Base-by-base conservation (phyloP, 1,140 invertebrate species). In the Aphaenogaster rudis region DNA sequence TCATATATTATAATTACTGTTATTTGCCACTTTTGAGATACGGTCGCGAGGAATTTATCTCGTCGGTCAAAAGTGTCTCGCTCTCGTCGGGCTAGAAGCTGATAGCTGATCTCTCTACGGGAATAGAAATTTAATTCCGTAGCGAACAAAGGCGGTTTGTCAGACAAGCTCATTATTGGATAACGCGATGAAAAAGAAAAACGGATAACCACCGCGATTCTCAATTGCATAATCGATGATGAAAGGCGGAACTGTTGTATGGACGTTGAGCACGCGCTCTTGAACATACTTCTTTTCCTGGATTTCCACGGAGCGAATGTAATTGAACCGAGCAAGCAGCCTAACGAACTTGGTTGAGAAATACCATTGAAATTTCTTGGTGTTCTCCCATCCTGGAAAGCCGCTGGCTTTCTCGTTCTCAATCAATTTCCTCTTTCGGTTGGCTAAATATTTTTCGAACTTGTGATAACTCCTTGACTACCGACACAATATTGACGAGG, bases 221-320 rank as follows among this genome's bases (percentile, higher is more conserved):
- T 82, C 80, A 72, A 74, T 82, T 82, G 54, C 80, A 74, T 82
- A 82, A 82, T 82, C 67, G 45, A 82, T 59, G 67, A 61, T 74
- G 80, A 82, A 74, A 82, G 80, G 28, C 80, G 42, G 28, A 74
- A 42, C 21, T 72, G 28, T 81, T 82, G 67, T 48, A 74, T 11
- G 54, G 17, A 36, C 54, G 67, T 61, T 17, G 69, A 82, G 42
- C 66, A 59, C 66, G 67, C 67, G 79, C 54, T 74, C 42, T 82
- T 61, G 17, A 61, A 74, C 79, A 59, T 28, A 59, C 5, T 69
- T 50, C 80, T 61, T 82, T 74, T 61, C 52, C 54, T 28, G 42
- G 42, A 74, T 74, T 42, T 42, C 59, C 28, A 8, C 54, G 52
- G 7, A 48, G 28, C 64, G 42, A 82, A 6, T 48, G 67, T 61